A percentile compares a stretch with the other conserved stretches of the same genome.
Evolutionary conservation across 2,888 invertebrate genomes (phyloP).

Genomic region (Volucella inflata): DNA sequence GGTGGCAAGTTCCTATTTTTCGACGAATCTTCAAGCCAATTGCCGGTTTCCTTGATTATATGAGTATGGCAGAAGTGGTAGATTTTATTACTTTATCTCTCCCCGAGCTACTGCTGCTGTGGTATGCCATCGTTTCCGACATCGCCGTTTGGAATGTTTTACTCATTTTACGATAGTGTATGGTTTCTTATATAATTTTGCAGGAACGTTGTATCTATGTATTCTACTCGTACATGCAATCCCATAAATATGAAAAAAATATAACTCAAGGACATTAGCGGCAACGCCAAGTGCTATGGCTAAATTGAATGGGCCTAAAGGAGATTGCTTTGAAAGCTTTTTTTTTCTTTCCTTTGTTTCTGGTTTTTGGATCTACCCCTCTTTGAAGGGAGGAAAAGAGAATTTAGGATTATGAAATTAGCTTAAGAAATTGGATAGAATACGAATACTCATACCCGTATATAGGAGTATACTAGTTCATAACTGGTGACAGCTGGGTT

Average conservation of each 20-base stretch:
- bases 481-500: slow-evolving; percentile 18
- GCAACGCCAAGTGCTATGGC: slow-evolving; percentile 54
- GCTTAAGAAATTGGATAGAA: slow-evolving; percentile 15
- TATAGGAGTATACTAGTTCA: too few species aligned
- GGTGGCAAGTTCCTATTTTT: slow-evolving; percentile 45
- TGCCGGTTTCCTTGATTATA: slow-evolving; percentile 47
- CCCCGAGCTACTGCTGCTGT: slow-evolving; percentile 6
- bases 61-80: slow-evolving; percentile 7
- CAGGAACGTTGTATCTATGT: slow-evolving; percentile 36
- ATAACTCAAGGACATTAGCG: slow-evolving; percentile 68
- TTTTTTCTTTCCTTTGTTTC: neutral
- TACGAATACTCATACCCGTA: too few species aligned
- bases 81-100: slow-evolving; percentile 54
- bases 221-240: slow-evolving; percentile 35
- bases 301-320: slow-evolving; percentile 65
- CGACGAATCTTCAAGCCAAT: slow-evolving; percentile 48
- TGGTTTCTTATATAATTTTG: slow-evolving; percentile 25
- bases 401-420: slow-evolving; percentile 71
- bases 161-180: slow-evolving; percentile 28
- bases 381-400: neutral
- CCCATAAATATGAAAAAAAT: slow-evolving; percentile 67
- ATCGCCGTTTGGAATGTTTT: slow-evolving; percentile 38
- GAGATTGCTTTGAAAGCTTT: slow-evolving; percentile 63
- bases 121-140: slow-evolving; percentile 31
- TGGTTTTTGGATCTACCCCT: neutral